Evolutionary conservation across 2,888 invertebrate genomes (phyloP).

Genomic region (Cephus pygmeus): DNA sequence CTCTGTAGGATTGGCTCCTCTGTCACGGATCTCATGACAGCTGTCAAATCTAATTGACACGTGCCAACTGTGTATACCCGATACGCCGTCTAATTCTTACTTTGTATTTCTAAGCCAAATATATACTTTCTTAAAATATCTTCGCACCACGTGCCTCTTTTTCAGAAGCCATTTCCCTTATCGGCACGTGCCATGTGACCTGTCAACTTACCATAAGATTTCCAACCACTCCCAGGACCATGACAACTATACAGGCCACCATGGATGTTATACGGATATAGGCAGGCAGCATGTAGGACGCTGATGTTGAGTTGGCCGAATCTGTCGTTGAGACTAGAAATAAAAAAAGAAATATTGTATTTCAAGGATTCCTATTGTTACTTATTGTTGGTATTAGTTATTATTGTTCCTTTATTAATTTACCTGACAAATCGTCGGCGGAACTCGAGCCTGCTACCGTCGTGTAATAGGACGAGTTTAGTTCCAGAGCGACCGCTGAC

Average conservation of each 20-base stretch:
- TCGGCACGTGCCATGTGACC: neutral
- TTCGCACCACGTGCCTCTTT: neutral
- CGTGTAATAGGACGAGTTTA: constrained; percentile 56
- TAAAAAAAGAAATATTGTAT: neutral
- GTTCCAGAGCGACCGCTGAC: constrained; percentile 49
- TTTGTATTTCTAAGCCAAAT: neutral
- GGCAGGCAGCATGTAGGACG: constrained; percentile 73
- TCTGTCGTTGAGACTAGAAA: constrained; percentile 47
- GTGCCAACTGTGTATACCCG: neutral
- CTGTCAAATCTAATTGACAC: neutral
- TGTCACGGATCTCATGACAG: neutral
- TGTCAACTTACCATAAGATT: constrained; percentile 79
- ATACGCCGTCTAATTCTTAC: neutral
- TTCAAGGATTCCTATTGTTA: neutral
- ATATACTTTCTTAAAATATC: neutral
- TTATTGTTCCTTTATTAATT: constrained; percentile 1
- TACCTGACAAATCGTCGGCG: constrained; percentile 54
- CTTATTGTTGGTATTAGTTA: neutral
- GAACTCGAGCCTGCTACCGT: constrained; percentile 47
- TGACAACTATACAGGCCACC: constrained; percentile 87
- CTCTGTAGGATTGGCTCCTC: neutral
- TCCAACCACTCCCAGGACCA: constrained; percentile 90
- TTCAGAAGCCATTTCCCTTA: neutral
- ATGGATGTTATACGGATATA: constrained; percentile 91
- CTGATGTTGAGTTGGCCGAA: constrained; percentile 49